Evolutionary conservation across 2,113 vertebrate genomes (phyloP).

Genomic region (Oncorhynchus nerka): DNA sequence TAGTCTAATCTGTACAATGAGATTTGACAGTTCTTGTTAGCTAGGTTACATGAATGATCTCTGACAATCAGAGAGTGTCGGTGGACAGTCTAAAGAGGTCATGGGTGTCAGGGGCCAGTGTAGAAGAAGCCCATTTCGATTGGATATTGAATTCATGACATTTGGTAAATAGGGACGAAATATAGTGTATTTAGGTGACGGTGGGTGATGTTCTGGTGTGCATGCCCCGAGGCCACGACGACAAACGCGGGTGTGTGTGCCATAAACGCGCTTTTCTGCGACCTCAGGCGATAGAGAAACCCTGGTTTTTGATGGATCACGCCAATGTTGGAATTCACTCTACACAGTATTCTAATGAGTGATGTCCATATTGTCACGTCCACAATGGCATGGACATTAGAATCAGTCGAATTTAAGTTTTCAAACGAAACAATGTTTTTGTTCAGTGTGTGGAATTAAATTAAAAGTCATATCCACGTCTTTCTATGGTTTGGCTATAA

Average conservation of each 20-base stretch:
- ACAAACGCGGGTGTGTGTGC: neutral
- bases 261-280: neutral
- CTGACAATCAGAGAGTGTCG: neutral
- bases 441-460: neutral
- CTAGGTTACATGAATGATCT: neutral
- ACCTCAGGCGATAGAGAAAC: neutral
- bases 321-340: neutral
- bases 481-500: neutral
- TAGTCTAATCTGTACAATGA: neutral
- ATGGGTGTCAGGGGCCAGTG: neutral
- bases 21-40: neutral
- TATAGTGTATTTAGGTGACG: neutral
- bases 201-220: conserved; percentile 8
- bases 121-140: neutral
- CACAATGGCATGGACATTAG: neutral
- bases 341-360: neutral
- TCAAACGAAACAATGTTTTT: neutral
- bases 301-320: neutral
- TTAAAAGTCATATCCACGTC: neutral
- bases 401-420: neutral
- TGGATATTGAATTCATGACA: neutral
- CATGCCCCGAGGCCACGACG: neutral
- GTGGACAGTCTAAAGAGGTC: neutral
- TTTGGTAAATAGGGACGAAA: neutral
- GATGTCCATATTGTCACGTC: neutral